A percentile compares a stretch with the other conserved stretches of the same genome.
Evolutionary conservation across 2,113 vertebrate genomes (phyloP).

Genomic region (Motacilla tschutschensis): DNA sequence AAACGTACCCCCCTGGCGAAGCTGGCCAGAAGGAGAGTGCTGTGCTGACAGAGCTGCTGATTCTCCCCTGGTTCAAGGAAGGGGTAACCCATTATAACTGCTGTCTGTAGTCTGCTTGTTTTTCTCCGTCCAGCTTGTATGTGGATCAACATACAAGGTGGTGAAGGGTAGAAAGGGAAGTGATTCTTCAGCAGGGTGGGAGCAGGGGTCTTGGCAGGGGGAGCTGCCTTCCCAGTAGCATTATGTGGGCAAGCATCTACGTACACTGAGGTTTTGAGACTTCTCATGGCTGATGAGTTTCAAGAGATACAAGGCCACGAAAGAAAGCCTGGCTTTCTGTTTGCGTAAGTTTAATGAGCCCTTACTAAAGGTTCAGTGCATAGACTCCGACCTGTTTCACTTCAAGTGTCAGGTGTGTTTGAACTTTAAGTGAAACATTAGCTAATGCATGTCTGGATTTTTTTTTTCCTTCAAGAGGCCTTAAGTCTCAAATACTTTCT

Average conservation of each 20-base stretch:
- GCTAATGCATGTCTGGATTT: neutral
- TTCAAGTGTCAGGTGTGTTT: slow-evolving; percentile 32
- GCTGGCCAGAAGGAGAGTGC: neutral
- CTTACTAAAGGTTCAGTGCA: neutral
- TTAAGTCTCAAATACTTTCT: neutral
- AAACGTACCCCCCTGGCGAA: neutral
- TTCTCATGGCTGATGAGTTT: neutral
- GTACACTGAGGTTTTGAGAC: rapidly evolving
- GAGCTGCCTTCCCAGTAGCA: rapidly evolving
- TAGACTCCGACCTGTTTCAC: slow-evolving; percentile 20
- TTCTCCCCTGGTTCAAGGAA: neutral
- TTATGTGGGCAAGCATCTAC: neutral
- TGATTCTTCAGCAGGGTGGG: neutral
- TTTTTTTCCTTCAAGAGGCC: neutral
- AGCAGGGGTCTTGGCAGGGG: rapidly evolving
- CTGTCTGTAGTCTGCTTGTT: neutral
- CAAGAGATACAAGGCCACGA: neutral
- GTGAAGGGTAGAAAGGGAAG: neutral
- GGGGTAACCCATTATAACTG: neutral
- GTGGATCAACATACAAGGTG: neutral
- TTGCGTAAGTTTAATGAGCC: neutral
- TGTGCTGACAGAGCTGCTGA: neutral
- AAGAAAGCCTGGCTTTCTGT: neutral
- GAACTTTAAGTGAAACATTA: slow-evolving; percentile 43
- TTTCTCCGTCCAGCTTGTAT: neutral